phyloP scores from a whole-genome alignment of 2,797 vertebrate species.

The Mus spretus region DNA sequence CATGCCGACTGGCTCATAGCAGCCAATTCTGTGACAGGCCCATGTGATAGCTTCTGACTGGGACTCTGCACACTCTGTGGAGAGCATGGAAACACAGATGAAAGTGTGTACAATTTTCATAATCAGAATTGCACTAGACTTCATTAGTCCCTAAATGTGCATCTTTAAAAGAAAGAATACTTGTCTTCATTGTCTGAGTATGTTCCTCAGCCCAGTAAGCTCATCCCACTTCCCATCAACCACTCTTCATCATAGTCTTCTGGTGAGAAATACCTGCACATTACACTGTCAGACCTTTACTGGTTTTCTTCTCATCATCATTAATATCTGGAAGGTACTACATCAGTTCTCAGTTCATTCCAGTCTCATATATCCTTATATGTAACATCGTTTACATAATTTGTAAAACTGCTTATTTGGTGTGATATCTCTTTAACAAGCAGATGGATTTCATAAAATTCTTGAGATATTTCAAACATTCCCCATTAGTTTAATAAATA shows the following conservation, averaged over 20 bases:
- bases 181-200: not conserved
- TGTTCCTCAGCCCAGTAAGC: not conserved
- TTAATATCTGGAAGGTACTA: not conserved
- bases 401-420: not conserved
- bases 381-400: not conserved
- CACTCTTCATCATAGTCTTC: not conserved
- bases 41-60: not conserved
- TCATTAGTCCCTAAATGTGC: not conserved
- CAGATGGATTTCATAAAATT: accelerated
- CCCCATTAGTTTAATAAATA: not conserved
- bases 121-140: not conserved
- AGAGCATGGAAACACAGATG: too few species aligned
- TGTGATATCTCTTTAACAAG: not conserved
- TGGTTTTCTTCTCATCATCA: not conserved
- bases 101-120: not conserved
- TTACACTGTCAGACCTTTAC: too few species aligned
- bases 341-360: not conserved
- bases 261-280: not conserved
- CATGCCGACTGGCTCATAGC: not conserved
- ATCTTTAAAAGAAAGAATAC: not conserved
- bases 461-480: not conserved
- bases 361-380: not conserved
- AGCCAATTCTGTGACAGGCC: not conserved
- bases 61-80: too few species aligned
- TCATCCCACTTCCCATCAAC: not conserved